Base-by-base conservation (phyloP, 2,797 vertebrate species). In the Artibeus lituratus region DNA sequence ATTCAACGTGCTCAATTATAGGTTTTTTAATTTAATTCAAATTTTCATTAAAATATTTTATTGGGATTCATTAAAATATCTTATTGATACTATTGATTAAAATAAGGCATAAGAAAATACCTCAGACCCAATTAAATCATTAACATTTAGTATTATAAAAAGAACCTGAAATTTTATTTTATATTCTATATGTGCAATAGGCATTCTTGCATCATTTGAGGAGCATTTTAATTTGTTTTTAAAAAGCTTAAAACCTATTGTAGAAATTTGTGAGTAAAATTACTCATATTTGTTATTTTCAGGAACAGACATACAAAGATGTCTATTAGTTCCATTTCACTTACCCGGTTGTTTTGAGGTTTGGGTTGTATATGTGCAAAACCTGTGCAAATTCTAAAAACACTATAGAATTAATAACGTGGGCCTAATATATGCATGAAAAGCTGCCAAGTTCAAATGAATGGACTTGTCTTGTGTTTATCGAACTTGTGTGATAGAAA, bases 201-300 rank as follows among this genome's bases (percentile, higher is more conserved):
- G 35, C 35, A 69, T 69, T 69, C 67, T 37, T 6, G 21, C 67
- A 37, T 69, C 3, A 69, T 69, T 69, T 69, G 51, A 49, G 81
- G 53, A 92, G 12, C 15, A 95, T 72, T 78, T 89, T 70, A 76
- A 76, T 90, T 86, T 90, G 0, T 57, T 95, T 96, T 78, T 47
- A 39, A 47, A 81, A 80, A 37, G 1, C 10, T 32, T 80, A 18
- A 22, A 44, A 6, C 39, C 24, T 47, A 29, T 57, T 85, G 1
- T 65, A 62, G 49, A 90, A 82, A 86, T n/a, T 42, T 42, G 29
- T 18, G 67, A 74, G 19, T 69, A 53, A 55, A 62, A 2, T 3
- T 76, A 55, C 12, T 86, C 39, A 39, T 47, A 8, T 47, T 76
- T 67, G 37, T 51, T 77, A 51, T 81, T 80, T 76, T 86, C 15